phyloP scores from a whole-genome alignment of 2,797 vertebrate species.

The Scolopax bukidnonensis region DNA sequence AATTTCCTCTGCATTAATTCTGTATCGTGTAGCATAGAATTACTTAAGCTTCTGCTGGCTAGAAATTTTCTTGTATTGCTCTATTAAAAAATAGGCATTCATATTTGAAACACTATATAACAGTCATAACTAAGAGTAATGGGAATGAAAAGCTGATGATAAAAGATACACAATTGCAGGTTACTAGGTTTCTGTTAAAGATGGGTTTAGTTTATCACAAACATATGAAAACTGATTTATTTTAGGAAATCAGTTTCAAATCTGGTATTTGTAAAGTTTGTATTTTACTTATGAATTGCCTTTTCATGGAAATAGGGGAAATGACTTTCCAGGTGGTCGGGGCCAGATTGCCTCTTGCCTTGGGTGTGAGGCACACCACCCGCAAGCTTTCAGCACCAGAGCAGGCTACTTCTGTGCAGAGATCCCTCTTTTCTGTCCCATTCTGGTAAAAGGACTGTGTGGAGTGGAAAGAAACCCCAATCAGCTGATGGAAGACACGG shows the following conservation, averaged over 20 bases:
- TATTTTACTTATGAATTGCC: slow-evolving; percentile 2
- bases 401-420: neutral
- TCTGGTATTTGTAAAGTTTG: neutral
- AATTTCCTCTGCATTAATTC: neutral
- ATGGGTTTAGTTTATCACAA: neutral
- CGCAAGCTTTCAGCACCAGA: neutral
- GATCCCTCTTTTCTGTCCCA: neutral
- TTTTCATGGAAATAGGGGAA: slow-evolving; percentile 24
- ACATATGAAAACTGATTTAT: neutral
- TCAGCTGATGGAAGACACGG: neutral
- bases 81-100: neutral
- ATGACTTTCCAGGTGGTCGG: neutral
- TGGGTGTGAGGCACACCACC: neutral
- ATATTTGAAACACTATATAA: neutral
- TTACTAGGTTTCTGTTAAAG: neutral
- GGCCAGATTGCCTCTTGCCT: neutral
- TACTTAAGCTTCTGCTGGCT: neutral
- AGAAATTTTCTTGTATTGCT: neutral
- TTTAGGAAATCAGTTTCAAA: neutral
- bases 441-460: neutral
- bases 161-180: neutral
- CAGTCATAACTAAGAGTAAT: neutral
- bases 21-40: neutral
- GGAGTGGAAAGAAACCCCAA: neutral
- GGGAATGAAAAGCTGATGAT: neutral